Evolutionary conservation across 1,140 invertebrate genomes (phyloP).

Genomic region (Leucophenga varia): DNA sequence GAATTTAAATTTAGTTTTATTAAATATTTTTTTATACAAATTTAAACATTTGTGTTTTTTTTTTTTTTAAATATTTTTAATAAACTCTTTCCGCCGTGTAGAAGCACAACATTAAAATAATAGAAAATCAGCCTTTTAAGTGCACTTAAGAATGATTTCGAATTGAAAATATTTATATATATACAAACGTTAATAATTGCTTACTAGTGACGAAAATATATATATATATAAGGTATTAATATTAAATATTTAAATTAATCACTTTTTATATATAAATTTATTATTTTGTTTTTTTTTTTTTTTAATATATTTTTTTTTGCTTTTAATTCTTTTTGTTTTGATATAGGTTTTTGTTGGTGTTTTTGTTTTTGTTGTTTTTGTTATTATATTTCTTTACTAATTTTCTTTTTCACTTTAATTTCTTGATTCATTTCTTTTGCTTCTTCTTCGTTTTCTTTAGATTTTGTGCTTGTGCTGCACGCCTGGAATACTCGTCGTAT

Average conservation of each 20-base stretch:
- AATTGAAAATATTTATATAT: slow-evolving; percentile 24
- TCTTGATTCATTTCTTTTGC: slow-evolving; percentile 1
- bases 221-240: slow-evolving; percentile 5
- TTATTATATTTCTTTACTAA: slow-evolving; percentile 10
- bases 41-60: slow-evolving; percentile 4
- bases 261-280: no score
- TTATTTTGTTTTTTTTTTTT: slow-evolving; percentile 1
- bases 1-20: no score
- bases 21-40: no score
- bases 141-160: slow-evolving; percentile 47
- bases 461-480: slow-evolving; percentile 6
- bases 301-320: neutral
- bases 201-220: no score
- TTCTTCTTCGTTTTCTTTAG: slow-evolving; percentile 11
- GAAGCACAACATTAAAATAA: slow-evolving; percentile 55
- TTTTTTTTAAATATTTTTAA: slow-evolving; percentile 7
- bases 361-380: slow-evolving; percentile 12
- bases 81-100: no score
- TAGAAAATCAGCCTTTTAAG: slow-evolving; percentile 55
- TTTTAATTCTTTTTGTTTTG: neutral
- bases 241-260: neutral
- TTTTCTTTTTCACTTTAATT: slow-evolving; percentile 1
- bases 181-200: slow-evolving; percentile 3
- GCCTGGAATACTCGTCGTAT: slow-evolving; percentile 40
- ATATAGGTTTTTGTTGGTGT: slow-evolving; percentile 2